Evolutionary conservation across 2,888 invertebrate genomes (phyloP), one percentile per base, ranked within the genome.

Genomic region (Epistrophella euchroma): DNA sequence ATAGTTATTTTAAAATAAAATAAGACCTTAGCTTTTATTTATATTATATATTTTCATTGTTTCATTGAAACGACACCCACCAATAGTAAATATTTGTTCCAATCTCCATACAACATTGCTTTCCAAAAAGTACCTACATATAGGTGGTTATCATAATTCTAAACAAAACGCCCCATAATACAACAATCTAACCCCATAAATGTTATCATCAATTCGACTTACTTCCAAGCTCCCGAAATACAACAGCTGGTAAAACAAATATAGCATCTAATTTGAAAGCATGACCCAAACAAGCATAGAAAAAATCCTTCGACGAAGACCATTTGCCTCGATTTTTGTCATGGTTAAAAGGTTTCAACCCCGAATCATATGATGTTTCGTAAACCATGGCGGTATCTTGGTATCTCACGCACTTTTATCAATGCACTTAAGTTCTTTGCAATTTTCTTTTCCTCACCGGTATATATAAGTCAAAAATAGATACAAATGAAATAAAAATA

Each of bases 211-310:
- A 56, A 7, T 35, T 5, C 2, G 13, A 90, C 91, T 91, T 88
- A 92, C 91, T 77, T 15, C 90, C 90, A 86, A 89, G 84, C 19
- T 90, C 89, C 15, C 79, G 86, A 37, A 88, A 89, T 5, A 89
- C 81, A 81, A 89, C 88, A 88, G 89, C 89, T 1, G 90, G 96
- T 91, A 96, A 95, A 86, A 96, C 93, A 95, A 96, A 95, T 37
- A 97, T 95, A 89, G 96, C 95, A 87, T 97, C 97, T 83, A 97
- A 94, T 60, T 97, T 97, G 55, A 97, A 96, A 2, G 96, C 96
- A 88, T 97, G 96, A 6, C 96, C 96, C 68, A 97, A 94, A 89
- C 96, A 96, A 58, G 96, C 96, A 80, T 96, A 93, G 40, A 97
- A 92, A 91, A 96, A 97, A 91, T 97, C 97, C 62, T 94, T 93